Evolutionary conservation across 1,140 invertebrate species (phyloP).

Genomic region (Belonocnema kinseyi): DNA sequence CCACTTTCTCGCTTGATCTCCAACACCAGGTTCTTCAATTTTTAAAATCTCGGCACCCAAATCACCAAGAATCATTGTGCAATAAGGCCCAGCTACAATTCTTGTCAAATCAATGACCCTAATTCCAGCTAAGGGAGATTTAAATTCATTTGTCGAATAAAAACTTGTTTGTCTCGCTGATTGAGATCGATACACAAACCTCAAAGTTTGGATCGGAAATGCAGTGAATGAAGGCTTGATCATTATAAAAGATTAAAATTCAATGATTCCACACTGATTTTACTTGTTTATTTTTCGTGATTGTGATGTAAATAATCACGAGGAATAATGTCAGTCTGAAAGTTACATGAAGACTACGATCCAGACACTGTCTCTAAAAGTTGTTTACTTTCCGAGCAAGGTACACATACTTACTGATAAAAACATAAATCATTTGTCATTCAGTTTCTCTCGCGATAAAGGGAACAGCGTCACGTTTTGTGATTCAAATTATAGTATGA

Average conservation of each 20-base stretch:
- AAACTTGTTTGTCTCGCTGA: neutral
- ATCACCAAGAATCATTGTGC: constrained; percentile 95
- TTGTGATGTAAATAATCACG: too few relatives aligned
- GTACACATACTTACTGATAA: neutral
- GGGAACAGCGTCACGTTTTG: neutral
- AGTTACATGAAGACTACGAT: too few relatives aligned
- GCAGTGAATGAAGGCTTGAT: neutral
- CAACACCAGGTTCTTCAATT: constrained; percentile 86
- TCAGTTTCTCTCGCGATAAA: neutral
- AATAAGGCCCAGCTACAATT: constrained; percentile 86
- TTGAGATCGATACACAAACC: neutral
- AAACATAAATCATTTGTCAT: neutral
- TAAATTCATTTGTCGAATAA: constrained; percentile 39
- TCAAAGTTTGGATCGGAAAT: neutral
- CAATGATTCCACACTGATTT: too few relatives aligned
- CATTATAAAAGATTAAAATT: neutral
- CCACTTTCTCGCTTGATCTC: constrained; percentile 95
- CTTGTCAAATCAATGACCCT: constrained; percentile 89
- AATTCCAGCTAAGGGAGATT: constrained; percentile 79
- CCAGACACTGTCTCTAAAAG: too few relatives aligned
- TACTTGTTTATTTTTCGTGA: too few relatives aligned
- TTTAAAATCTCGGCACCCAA: constrained; percentile 97
- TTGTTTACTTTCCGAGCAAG: too few relatives aligned
- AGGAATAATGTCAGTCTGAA: too few relatives aligned
- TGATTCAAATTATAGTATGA: neutral